Percentiles rank a stretch among this genome's conserved stretches.
These are phyloP conservation scores for Drosophila stalkeri DNA, from an alignment of 2,888 invertebrate species.

Conservation along the genomic window DNA sequence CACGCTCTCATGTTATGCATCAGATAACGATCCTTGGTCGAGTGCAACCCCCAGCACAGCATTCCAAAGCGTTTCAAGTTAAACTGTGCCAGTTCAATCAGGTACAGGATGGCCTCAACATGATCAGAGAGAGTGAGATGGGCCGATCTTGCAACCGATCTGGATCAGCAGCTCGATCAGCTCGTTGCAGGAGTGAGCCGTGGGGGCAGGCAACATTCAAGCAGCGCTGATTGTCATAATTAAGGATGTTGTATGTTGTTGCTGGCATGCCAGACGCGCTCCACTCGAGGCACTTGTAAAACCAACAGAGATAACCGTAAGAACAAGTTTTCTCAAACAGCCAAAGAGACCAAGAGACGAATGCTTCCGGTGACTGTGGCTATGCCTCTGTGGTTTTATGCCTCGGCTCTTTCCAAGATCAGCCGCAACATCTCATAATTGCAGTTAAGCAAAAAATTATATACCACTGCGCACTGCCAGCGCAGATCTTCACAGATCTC, in stretches of 20 bases:
- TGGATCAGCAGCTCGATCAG: slow-evolving; percentile 59
- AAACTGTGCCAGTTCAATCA: slow-evolving; percentile 61
- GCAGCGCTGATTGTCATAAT: slow-evolving; percentile 78
- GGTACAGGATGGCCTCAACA: slow-evolving; percentile 13
- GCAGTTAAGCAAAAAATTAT: slow-evolving; percentile 79
- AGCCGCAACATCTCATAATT: slow-evolving; percentile 76
- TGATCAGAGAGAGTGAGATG: slow-evolving; percentile 27
- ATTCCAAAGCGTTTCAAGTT: slow-evolving; percentile 64
- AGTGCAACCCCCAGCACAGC: slow-evolving; percentile 44
- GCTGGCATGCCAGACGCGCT: slow-evolving; percentile 38
- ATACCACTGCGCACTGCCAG: slow-evolving; percentile 40
- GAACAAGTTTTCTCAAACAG: slow-evolving; percentile 64
- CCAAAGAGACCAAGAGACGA: slow-evolving; percentile 28
- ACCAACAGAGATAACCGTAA: slow-evolving; percentile 74
- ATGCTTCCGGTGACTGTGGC: slow-evolving; percentile 67
- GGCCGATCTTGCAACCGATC: slow-evolving; percentile 66
- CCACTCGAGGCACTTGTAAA: slow-evolving; percentile 74
- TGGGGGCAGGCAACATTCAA: slow-evolving; percentile 41
- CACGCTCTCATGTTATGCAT: slow-evolving; percentile 39
- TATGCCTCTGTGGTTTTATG: slow-evolving; percentile 29
- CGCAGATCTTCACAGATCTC: slow-evolving; percentile 40
- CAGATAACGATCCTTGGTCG: slow-evolving; percentile 34
- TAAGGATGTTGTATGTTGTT: slow-evolving; percentile 73
- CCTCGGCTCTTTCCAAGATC: slow-evolving; percentile 60
- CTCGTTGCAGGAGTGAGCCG: neutral